Evolutionary conservation across 2,113 vertebrate genomes (phyloP).

Genomic region (Pangasianodon hypophthalmus): DNA sequence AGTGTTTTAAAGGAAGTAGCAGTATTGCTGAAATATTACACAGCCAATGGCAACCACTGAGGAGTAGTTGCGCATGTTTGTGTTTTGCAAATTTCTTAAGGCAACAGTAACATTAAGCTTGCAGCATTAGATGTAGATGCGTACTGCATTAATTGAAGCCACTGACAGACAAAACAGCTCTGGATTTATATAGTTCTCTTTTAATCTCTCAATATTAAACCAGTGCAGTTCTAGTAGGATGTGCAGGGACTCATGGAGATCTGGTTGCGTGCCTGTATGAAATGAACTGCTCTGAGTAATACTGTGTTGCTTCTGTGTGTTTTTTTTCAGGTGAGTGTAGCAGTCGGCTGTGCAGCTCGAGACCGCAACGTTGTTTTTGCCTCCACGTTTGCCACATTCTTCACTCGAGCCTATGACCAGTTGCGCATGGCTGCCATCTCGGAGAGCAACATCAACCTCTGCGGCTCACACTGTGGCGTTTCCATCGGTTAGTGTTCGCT

Average conservation of each 20-base stretch:
- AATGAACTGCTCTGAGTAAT: not conserved
- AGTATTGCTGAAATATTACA: slow-evolving; percentile 17
- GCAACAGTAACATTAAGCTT: not conserved
- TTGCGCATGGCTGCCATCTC: slow-evolving; percentile 94
- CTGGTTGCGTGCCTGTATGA: not conserved
- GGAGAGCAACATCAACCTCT: slow-evolving; percentile 91
- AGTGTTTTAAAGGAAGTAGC: not conserved
- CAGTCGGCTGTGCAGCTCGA: slow-evolving; percentile 86
- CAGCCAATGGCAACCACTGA: not conserved
- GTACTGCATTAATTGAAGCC: not conserved
- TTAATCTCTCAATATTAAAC: not conserved
- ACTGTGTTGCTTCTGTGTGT: not conserved
- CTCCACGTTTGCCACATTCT: slow-evolving; percentile 90
- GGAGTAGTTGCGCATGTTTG: not conserved
- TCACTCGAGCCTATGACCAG: slow-evolving; percentile 88
- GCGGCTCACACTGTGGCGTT: slow-evolving; percentile 91
- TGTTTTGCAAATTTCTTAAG: not conserved
- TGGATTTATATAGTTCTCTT: not conserved
- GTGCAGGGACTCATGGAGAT: not conserved
- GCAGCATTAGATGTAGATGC: not conserved
- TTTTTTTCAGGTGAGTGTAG: slow-evolving; percentile 83
- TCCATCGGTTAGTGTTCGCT: slow-evolving; percentile 84
- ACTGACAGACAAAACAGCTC: not conserved
- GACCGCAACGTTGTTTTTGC: slow-evolving; percentile 87
- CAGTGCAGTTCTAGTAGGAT: not conserved